A percentile compares a stretch with the other conserved stretches of the same genome.
Evolutionary conservation across 2,113 vertebrate genomes (phyloP).

Genomic region (Tiliqua scincoides): DNA sequence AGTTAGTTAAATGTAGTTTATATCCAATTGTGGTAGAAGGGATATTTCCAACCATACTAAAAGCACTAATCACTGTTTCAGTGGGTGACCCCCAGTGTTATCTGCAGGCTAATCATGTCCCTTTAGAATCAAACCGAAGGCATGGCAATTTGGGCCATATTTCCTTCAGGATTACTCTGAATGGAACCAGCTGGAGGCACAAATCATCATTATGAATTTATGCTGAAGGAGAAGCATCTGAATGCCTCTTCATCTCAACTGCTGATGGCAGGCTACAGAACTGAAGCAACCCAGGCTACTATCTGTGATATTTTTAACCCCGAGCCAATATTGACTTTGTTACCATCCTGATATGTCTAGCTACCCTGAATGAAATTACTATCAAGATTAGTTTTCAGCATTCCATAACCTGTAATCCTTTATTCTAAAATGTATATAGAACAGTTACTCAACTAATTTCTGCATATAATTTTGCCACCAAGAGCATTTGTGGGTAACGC

Average conservation of each 20-base stretch:
- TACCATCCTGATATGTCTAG: too few species aligned
- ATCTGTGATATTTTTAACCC: neutral
- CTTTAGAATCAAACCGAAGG: neutral
- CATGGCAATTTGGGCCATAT: neutral
- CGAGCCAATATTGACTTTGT: too few species aligned
- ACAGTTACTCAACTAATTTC: too few species aligned
- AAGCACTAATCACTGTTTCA: neutral
- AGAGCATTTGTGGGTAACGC: too few species aligned
- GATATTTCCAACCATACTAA: neutral
- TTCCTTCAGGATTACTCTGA: neutral
- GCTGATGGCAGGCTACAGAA: neutral
- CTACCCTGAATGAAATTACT: too few species aligned
- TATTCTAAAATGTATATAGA: neutral
- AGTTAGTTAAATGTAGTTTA: neutral
- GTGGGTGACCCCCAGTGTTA: neutral
- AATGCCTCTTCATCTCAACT: neutral
- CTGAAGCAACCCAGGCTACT: neutral
- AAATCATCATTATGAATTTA: neutral
- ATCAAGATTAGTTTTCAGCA: neutral
- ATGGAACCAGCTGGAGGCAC: neutral
- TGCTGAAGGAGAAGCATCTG: neutral
- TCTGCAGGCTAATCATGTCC: neutral
- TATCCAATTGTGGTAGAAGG: neutral
- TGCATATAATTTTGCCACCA: too few species aligned
- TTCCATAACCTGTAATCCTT: neutral